Conservation (phyloP, 2,113 vertebrate species). For the Oryzias curvinotus region DNA sequence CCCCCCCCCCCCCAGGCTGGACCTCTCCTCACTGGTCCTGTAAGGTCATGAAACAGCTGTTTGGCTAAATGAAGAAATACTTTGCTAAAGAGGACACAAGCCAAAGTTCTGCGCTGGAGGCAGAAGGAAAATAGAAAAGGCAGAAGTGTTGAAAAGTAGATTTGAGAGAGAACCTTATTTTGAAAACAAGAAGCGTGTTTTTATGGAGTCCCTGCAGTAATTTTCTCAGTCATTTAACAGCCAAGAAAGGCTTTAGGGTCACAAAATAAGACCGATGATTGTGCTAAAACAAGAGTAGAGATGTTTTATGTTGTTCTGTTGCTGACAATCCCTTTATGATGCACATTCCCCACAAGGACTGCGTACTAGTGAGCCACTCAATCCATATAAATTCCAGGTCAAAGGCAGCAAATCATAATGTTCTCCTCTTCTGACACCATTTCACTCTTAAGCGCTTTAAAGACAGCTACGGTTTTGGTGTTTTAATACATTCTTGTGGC, state of each 20-base stretch:
- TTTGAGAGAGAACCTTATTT: slow-evolving; percentile 1
- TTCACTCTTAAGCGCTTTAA: too few relatives aligned
- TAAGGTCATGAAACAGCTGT: slow-evolving; percentile 59
- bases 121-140: slow-evolving; percentile 25
- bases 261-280: slow-evolving; percentile 5
- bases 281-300: neutral
- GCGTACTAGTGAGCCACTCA: slow-evolving; percentile 3
- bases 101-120: slow-evolving; percentile 38
- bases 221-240: neutral
- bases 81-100: slow-evolving; percentile 24
- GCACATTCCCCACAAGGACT: slow-evolving; percentile 1
- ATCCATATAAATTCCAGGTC: neutral
- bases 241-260: neutral
- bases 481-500: too few relatives aligned
- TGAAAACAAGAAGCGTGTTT: too few relatives aligned
- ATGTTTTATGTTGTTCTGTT: neutral
- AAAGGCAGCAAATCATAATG: too few relatives aligned
- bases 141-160: slow-evolving; percentile 7
- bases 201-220: neutral
- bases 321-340: neutral
- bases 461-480: too few relatives aligned
- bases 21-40: slow-evolving; percentile 34
- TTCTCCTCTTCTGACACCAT: too few relatives aligned
- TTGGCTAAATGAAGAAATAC: slow-evolving; percentile 49
- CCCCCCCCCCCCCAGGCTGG: slow-evolving; percentile 32